A percentile compares a stretch with the other conserved stretches of the same genome.
These are phyloP conservation scores for Anser brachyrhynchus DNA, from an alignment of 2,113 vertebrate genomes.

Conservation along the genomic window DNA sequence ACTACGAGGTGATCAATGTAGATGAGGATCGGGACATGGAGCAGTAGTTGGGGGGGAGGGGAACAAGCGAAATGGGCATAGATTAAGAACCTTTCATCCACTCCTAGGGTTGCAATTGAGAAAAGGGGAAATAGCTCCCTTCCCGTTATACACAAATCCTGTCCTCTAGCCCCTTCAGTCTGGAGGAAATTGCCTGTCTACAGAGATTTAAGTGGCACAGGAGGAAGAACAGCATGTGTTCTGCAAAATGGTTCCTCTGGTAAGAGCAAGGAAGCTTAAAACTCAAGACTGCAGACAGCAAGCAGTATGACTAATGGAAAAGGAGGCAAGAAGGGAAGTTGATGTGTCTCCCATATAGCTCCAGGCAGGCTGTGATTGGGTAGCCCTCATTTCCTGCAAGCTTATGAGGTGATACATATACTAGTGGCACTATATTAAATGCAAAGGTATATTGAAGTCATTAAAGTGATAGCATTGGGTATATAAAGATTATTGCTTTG, in stretches of 20 bases:
- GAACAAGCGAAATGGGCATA: neutral
- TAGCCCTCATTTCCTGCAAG: neutral
- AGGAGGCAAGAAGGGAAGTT: neutral
- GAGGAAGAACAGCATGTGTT: neutral
- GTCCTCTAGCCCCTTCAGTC: neutral
- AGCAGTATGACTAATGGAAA: neutral
- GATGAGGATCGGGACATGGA: neutral
- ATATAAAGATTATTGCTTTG: neutral
- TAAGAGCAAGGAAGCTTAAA: neutral
- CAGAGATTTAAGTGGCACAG: neutral
- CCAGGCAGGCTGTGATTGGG: neutral
- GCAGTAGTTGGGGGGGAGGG: neutral
- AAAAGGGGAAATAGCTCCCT: neutral
- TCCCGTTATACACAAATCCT: neutral
- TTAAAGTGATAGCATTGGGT: neutral
- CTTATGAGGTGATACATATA: neutral
- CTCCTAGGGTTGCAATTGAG: neutral
- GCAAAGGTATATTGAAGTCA: neutral
- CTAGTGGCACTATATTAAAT: neutral
- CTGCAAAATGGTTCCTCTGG: neutral
- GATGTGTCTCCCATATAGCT: neutral
- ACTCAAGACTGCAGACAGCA: neutral
- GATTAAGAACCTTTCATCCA: neutral
- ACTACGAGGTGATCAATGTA: neutral
- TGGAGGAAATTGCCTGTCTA: conserved; percentile 8